Conservation (phyloP, 2,113 vertebrate species). For the Prinia subflava region DNA sequence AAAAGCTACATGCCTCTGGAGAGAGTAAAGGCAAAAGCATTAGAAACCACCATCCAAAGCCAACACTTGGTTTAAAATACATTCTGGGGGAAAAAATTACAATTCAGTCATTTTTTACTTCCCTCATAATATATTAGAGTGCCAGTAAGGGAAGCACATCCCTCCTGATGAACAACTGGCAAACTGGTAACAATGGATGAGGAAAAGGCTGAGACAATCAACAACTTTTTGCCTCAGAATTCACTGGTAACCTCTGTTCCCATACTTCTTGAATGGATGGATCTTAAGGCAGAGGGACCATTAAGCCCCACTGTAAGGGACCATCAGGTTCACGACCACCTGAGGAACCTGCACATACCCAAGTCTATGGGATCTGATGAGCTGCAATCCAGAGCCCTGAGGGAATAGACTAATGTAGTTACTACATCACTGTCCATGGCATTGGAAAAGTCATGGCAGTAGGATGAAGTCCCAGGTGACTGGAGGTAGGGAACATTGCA, state of each 20-base stretch:
- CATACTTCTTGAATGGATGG: not conserved
- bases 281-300: not conserved
- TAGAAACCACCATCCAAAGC: not conserved
- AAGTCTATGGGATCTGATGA: not conserved
- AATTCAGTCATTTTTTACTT: not conserved
- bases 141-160: not conserved
- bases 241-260: not conserved
- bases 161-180: not conserved
- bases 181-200: accelerated
- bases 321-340: not conserved
- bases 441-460: not conserved
- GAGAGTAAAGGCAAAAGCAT: not conserved
- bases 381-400: not conserved
- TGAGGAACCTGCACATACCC: not conserved
- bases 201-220: not conserved
- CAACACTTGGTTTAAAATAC: not conserved
- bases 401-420: not conserved
- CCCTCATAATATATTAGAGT: not conserved
- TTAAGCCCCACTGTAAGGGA: not conserved
- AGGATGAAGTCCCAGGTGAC: not conserved
- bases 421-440: not conserved
- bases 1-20: not conserved
- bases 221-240: not conserved
- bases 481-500: not conserved
- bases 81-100: not conserved